These are phyloP conservation scores for Nezara viridula DNA, from an alignment of 2,888 invertebrate species.

Conservation along the genomic window DNA sequence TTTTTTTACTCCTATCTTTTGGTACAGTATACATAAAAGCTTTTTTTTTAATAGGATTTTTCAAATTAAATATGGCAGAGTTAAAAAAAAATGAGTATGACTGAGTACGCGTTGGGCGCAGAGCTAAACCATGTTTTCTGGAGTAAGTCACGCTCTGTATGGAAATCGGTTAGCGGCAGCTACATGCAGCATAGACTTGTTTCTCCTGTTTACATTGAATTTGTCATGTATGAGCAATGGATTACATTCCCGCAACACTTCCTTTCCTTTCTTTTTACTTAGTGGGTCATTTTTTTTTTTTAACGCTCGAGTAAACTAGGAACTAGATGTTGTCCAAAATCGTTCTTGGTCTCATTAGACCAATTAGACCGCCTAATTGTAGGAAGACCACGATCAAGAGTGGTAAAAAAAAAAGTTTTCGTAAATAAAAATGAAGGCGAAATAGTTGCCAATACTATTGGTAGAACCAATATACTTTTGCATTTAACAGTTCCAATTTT, in stretches of 20 bases:
- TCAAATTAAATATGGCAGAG: not conserved
- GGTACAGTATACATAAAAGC: too few relatives aligned
- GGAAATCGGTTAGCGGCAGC: not conserved
- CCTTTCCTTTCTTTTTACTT: not conserved
- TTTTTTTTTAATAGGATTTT: too few relatives aligned
- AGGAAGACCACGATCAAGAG: too few relatives aligned
- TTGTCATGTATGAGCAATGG: not conserved
- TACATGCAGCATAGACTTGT: not conserved
- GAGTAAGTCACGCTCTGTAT: not conserved
- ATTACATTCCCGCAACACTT: not conserved
- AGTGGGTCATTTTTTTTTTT: not conserved
- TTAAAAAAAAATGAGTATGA: not conserved
- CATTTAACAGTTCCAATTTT: too few relatives aligned
- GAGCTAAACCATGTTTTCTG: not conserved
- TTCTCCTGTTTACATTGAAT: not conserved
- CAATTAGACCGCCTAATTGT: too few relatives aligned
- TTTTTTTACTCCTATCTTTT: too few relatives aligned
- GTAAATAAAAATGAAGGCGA: too few relatives aligned
- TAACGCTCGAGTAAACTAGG: not conserved
- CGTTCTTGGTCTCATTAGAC: too few relatives aligned
- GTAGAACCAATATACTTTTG: too few relatives aligned
- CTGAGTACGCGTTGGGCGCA: not conserved
- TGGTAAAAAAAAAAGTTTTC: too few relatives aligned
- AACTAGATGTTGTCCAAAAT: too few relatives aligned
- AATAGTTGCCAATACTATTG: too few relatives aligned